Evolutionary conservation across 2,888 invertebrate genomes (phyloP), one percentile per base, ranked within the genome.

Genomic region (Sarcophaga subvicina): DNA sequence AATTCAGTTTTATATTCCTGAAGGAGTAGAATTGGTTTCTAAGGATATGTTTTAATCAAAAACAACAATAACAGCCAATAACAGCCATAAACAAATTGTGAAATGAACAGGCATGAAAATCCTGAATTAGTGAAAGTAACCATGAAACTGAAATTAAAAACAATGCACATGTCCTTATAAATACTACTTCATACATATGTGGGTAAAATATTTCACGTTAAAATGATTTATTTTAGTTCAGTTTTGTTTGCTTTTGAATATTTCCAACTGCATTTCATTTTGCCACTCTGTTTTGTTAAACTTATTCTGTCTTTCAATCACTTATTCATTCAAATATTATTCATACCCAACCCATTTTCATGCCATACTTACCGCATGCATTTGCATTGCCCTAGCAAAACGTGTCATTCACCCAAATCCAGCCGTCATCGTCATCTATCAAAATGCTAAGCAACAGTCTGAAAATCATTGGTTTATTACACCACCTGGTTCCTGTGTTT

Each of bases 401-500:
- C 45, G 45, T 45, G 69, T 37, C 69, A 78, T 62, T 70, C 22
- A 20, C 4, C 22, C 60, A 3, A 64, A 6, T 54, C 54, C 12
- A 17, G 12, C 54, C 12, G 54, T 54, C 17, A 0, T 22, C 66
- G 20, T 63, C 54, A 11, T 80, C 64, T 66, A 25, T 14, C 59
- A 70, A 79, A 64, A 60, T 20, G 62, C 71, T 49, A 70, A 66
- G 72, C 69, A 83, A 83, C 72, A 83, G 69, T 27, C 37, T 37
- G 37, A 37, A 73, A 80, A 77, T 77, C 75, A 80, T 69, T 80
- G 76, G 59, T 27, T 77, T 22, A 22, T 47, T 17, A 27, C 27
- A 83, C 82, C 83, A 86, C 76, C 82, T 86, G 83, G 86, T 86
- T 86, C 86, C 86, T 86, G 82, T 86, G 82, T 86, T 86, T 76